Evolutionary conservation across 2,888 invertebrate species (phyloP).

Genomic region (Mycalesis mineus): DNA sequence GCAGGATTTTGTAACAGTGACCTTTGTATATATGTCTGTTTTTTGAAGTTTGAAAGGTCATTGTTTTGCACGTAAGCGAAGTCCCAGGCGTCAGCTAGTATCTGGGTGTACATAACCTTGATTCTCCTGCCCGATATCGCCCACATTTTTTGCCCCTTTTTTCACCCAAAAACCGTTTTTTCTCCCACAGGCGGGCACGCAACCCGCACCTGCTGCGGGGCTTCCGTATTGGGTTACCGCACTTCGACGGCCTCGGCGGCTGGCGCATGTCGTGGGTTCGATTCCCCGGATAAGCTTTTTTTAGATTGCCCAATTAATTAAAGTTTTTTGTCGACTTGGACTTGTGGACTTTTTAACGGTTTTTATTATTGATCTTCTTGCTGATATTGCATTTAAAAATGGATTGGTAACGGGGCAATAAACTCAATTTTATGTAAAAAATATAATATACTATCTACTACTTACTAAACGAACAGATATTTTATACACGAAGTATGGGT

Average conservation of each 20-base stretch:
- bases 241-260: constrained; percentile 34
- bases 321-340: not conserved
- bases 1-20: too few relatives aligned
- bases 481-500: too few relatives aligned
- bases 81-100: too few relatives aligned
- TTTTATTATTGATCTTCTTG: too few relatives aligned
- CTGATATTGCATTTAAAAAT: too few relatives aligned
- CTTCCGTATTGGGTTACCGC: constrained; percentile 38
- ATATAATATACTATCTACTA: too few relatives aligned
- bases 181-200: constrained; percentile 10
- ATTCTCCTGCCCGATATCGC: not conserved
- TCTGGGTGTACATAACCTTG: not conserved
- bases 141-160: not conserved
- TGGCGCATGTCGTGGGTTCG: constrained; percentile 27
- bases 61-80: too few relatives aligned
- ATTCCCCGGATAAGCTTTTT: constrained; percentile 30
- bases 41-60: too few relatives aligned
- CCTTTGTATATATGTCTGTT: too few relatives aligned
- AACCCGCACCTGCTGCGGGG: constrained; percentile 31
- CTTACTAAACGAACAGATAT: too few relatives aligned
- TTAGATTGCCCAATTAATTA: constrained; percentile 1
- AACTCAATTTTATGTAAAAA: too few relatives aligned
- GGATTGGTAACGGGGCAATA: too few relatives aligned
- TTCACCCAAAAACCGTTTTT: constrained; percentile 6
- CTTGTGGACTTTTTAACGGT: not conserved